Evolutionary conservation across 1,140 invertebrate genomes (phyloP).

Genomic region (Penaeus indicus): DNA sequence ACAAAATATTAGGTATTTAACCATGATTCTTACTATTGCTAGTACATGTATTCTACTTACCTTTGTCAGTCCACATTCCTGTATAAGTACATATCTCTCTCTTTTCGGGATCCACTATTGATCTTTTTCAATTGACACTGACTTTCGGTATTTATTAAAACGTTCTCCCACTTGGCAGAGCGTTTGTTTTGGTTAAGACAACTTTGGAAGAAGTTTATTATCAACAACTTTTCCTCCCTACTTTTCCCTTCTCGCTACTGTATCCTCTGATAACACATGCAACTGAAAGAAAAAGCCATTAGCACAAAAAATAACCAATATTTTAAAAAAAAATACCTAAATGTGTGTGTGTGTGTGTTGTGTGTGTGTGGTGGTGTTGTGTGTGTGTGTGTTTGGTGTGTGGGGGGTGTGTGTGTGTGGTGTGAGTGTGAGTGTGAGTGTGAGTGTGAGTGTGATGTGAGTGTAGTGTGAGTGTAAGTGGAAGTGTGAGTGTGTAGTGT

Average conservation of each 20-base stretch:
- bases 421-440: too few species aligned
- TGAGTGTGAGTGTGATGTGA: too few species aligned
- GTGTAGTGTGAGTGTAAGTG: too few species aligned
- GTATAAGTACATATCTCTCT: conserved; percentile 88
- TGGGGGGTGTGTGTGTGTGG: too few species aligned
- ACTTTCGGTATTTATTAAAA: conserved; percentile 83
- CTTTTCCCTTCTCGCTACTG: conserved; percentile 82
- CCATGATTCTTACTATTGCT: too few species aligned
- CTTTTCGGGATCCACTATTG: conserved; percentile 85
- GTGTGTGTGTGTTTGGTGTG: too few species aligned
- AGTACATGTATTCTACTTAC: conserved; percentile 69
- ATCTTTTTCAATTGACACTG: conserved; percentile 94
- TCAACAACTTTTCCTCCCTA: conserved; percentile 77
- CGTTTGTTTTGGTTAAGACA: conserved; percentile 90
- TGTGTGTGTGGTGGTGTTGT: too few species aligned
- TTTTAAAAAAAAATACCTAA: background rate
- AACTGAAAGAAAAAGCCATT: conserved; percentile 74
- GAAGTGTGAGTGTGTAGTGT: too few species aligned
- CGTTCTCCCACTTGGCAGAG: conserved; percentile 94
- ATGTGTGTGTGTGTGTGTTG: too few species aligned
- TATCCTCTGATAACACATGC: conserved; percentile 95
- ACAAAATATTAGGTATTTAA: too few species aligned
- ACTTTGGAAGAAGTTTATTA: conserved; percentile 84
- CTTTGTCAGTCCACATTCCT: conserved; percentile 92
- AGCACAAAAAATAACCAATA: background rate